phyloP scores from a whole-genome alignment of 1,140 invertebrate species.

The Nephila pilipes region DNA sequence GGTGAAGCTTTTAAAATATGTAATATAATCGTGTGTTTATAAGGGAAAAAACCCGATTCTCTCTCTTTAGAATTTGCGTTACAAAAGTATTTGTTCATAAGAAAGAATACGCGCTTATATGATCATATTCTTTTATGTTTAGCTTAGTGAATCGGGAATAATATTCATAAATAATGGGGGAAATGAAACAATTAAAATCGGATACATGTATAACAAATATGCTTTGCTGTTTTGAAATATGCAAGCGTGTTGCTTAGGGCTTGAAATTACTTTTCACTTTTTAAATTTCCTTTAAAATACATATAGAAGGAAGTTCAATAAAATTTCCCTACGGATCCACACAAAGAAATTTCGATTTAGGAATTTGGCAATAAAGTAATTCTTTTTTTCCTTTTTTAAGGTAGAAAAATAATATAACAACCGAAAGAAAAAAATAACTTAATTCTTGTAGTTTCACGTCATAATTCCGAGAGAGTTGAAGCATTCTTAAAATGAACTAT shows the following conservation, averaged over 20 bases:
- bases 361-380: background rate
- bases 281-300: background rate
- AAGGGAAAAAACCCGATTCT: too few species aligned
- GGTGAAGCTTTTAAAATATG: too few species aligned
- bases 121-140: background rate
- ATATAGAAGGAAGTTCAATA: background rate
- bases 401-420: background rate
- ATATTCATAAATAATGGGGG: background rate
- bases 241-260: background rate
- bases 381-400: background rate
- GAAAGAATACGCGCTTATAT: background rate
- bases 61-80: background rate
- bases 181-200: constrained; percentile 5
- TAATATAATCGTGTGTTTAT: too few species aligned
- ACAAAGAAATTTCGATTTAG: background rate
- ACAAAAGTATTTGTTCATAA: background rate
- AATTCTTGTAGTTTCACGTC: background rate
- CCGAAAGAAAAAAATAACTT: background rate
- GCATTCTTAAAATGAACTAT: background rate
- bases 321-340: background rate
- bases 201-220: background rate
- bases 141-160: background rate
- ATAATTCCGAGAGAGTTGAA: background rate
- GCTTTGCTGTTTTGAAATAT: background rate
- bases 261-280: background rate